Evolutionary conservation across 2,797 vertebrate genomes (phyloP).

Genomic region (Scomberomorus guttatus): DNA sequence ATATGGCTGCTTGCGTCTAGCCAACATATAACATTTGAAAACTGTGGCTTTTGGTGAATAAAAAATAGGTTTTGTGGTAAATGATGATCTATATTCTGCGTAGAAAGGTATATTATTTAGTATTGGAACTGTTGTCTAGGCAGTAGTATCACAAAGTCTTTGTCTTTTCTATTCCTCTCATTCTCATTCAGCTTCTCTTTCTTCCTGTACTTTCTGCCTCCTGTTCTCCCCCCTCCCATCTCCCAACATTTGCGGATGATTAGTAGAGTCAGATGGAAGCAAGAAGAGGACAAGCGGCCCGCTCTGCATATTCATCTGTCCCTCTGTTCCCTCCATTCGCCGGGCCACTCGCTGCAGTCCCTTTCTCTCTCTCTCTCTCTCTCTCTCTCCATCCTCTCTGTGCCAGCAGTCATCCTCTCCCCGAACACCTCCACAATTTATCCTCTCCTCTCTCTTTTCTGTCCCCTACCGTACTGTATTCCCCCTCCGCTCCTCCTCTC

Average conservation of each 20-base stretch:
- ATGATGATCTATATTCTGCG: not conserved
- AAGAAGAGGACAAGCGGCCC: conserved; percentile 47
- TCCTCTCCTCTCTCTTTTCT: conserved; percentile 45
- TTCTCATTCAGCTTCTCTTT: conserved; percentile 9
- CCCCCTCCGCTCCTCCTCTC: conserved; percentile 43
- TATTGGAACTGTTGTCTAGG: not conserved
- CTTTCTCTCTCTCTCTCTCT: conserved; percentile 34
- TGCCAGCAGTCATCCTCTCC: conserved; percentile 54
- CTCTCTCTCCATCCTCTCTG: conserved; percentile 39
- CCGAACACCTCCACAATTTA: conserved; percentile 56
- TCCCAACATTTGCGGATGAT: conserved; percentile 39
- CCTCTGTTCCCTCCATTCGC: conserved; percentile 64
- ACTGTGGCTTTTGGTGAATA: conserved; percentile 1
- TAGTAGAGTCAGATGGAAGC: conserved; percentile 63
- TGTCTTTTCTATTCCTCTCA: not conserved
- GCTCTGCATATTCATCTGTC: conserved; percentile 69
- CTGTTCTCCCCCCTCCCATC: not conserved
- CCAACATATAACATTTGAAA: too few species aligned
- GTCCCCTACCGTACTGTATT: conserved; percentile 40
- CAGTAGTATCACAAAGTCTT: not conserved
- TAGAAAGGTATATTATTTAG: not conserved
- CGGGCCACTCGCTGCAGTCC: conserved; percentile 16
- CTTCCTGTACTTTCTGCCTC: conserved; percentile 1
- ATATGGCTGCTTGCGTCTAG: not conserved
- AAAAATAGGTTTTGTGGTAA: not conserved